phyloP scores from a whole-genome alignment of 2,888 invertebrate species.

The Scelioninae gen. 1 region DNA sequence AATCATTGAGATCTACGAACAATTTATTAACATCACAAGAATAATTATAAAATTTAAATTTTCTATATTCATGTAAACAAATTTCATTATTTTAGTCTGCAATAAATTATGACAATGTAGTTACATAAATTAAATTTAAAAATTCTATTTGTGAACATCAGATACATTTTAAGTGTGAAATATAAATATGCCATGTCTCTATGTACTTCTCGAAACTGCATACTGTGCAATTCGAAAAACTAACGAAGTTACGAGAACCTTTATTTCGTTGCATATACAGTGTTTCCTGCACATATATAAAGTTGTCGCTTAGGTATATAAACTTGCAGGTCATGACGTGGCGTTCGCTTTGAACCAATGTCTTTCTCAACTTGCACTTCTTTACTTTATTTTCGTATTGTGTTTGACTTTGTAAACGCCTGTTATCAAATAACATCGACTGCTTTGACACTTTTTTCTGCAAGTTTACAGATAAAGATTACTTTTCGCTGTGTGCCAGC shows the following conservation, averaged over 20 bases:
- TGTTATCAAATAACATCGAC: constrained; percentile 25
- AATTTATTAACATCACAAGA: no score
- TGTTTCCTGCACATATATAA: not conserved
- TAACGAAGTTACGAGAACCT: not conserved
- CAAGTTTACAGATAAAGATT: constrained; percentile 25
- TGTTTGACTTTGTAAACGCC: constrained; percentile 27
- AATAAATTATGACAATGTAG: no score
- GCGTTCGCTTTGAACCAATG: constrained; percentile 1
- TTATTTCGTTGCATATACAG: not conserved
- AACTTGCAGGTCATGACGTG: constrained; percentile 1
- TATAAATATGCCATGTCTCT: no score
- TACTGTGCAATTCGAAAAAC: constrained; percentile 4
- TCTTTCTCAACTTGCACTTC: not conserved
- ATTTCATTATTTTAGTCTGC: no score
- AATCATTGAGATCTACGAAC: no score
- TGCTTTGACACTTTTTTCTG: constrained; percentile 15
- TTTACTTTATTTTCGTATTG: constrained; percentile 15
- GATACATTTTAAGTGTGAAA: no score
- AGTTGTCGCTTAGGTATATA: not conserved
- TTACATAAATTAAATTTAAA: no score
- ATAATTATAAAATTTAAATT: no score
- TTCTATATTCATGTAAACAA: no score
- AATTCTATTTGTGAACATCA: no score
- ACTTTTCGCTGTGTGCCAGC: constrained; percentile 6
- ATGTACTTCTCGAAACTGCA: no score